Evolutionary conservation across 2,113 vertebrate genomes (phyloP).

Genomic region (Numenius arquata): DNA sequence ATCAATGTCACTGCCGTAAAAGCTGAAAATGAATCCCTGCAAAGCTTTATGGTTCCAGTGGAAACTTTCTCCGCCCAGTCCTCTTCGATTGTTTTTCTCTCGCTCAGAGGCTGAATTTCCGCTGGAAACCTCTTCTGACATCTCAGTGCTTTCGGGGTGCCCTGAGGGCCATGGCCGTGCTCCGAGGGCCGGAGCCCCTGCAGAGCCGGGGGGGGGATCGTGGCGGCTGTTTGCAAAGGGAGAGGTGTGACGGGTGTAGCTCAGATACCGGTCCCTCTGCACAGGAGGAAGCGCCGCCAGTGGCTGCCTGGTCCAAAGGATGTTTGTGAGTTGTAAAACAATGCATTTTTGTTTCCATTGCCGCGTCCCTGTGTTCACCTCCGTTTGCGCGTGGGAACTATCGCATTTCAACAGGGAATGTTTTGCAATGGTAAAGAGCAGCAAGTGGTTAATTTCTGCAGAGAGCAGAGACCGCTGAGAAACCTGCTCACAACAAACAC

Average conservation of each 20-base stretch:
- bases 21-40: not conserved
- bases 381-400: not conserved
- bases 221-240: conserved; percentile 38
- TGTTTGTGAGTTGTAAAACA: conserved; percentile 55
- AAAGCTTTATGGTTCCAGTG: not conserved
- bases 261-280: not conserved
- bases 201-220: not conserved
- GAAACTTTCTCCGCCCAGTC: not conserved
- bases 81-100: not conserved
- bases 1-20: not conserved
- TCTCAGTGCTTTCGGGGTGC: not conserved
- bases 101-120: not conserved
- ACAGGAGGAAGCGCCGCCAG: not conserved
- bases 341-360: conserved; percentile 26
- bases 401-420: not conserved
- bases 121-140: not conserved
- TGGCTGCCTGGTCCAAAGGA: conserved; percentile 53
- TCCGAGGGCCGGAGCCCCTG: not conserved
- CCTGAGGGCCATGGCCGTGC: not conserved
- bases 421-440: not conserved
- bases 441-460: not conserved
- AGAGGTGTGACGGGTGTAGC: conserved; percentile 12
- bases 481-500: not conserved
- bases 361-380: not conserved
- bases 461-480: not conserved